Base-by-base conservation (phyloP, 2,797 vertebrate species). In the Mastacembelus armatus region DNA sequence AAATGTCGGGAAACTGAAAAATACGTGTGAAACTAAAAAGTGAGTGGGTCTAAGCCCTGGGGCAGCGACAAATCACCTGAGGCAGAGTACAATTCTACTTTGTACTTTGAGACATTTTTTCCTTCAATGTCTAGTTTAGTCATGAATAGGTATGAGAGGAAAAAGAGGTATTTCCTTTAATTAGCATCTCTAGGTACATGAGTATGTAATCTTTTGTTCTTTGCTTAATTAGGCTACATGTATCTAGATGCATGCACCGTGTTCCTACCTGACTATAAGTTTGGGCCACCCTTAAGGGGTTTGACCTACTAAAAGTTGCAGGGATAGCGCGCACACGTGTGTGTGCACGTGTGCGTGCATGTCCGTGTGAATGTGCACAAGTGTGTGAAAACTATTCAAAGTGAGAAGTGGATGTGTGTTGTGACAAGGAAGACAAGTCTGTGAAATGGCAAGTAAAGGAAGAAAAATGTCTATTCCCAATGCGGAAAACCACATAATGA, bases 71-170 rank as follows among this genome's bases (percentile, higher is more conserved):
- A 83, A 89, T 73, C 77, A 90, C 90, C 87, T 65, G 85, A 91
- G 90, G 91, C 83, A 83, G 50, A 81, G 65, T 59, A 88, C 80
- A 69, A 82, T 74, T 85, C 77, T 71, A 84, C 85, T 89, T 91
- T 91, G 89, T 90, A 91, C 84, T 88, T 86, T 50, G 64, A 88
- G 86, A 71, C 60, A 18, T 79, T 71, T 26, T 49, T 58, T 40
- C 33, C 62, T 77, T 62, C 75, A 64, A 30, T 81, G 75, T 88
- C 86, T 90, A 84, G 92, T 90, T 89, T 78, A 85, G 83, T 89
- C 88, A 88, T 92, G 87, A 92, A 92, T 91, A 90, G 84, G 85
- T 90, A 92, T 89, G 88, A 92, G 90, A 77, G 82, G 80, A 83
- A 89, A 91, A 86, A 80, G 54, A 87, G 85, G 81, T 85, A 88